Percentiles rank a stretch among this genome's conserved stretches.
These are phyloP conservation scores for Drosophila pseudoananassae DNA, from an alignment of 1,140 invertebrate genomes.

Conservation along the genomic window DNA sequence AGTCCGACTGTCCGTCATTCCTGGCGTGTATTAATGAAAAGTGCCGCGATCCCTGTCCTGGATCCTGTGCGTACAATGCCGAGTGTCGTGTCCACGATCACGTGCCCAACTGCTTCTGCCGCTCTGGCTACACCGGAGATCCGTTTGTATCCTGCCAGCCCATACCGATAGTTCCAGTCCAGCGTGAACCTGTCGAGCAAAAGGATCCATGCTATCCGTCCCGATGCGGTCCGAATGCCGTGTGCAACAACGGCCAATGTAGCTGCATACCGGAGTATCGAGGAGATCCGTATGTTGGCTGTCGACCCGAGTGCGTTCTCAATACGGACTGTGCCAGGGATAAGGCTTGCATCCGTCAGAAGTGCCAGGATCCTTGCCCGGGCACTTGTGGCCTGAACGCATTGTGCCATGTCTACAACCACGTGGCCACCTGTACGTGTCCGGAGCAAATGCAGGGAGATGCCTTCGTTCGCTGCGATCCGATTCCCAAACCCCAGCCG, in stretches of 20 bases:
- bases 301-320: constrained; percentile 90
- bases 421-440: constrained; percentile 91
- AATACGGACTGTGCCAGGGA: constrained; percentile 90
- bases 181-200: constrained; percentile 87
- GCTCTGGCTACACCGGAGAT: constrained; percentile 87
- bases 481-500: constrained; percentile 83
- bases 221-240: constrained; percentile 91
- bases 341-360: constrained; percentile 88
- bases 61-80: constrained; percentile 91
- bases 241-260: constrained; percentile 86
- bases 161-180: constrained; percentile 85
- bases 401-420: constrained; percentile 88
- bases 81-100: constrained; percentile 91
- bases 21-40: constrained; percentile 92
- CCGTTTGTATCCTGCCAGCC: constrained; percentile 87
- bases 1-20: constrained; percentile 89
- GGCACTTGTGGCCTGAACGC: constrained; percentile 91
- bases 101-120: constrained; percentile 89
- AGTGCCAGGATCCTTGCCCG: constrained; percentile 91
- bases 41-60: constrained; percentile 91
- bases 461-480: constrained; percentile 89
- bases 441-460: constrained; percentile 88
- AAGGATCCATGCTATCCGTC: constrained; percentile 87
- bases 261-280: constrained; percentile 88
- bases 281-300: constrained; percentile 87